These are phyloP conservation scores for Tricholaema leucomelas DNA, from an alignment of 2,113 vertebrate genomes.

Conservation along the genomic window DNA sequence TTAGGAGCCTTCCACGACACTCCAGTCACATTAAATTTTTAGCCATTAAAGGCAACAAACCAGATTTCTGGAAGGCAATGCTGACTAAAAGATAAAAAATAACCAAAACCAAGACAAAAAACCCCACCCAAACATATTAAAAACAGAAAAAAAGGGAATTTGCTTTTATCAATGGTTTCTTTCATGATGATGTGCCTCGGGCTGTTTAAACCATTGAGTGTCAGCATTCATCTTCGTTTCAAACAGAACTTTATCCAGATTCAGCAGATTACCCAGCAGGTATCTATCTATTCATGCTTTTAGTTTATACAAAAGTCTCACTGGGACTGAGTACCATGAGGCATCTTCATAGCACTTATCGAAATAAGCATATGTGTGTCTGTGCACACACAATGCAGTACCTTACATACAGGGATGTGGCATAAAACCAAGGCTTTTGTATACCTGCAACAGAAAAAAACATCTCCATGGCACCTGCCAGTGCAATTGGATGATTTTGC, in stretches of 20 bases:
- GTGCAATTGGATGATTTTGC: not conserved
- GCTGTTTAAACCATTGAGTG: not conserved
- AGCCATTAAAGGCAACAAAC: not conserved
- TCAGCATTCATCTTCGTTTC: not conserved
- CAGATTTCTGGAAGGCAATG: not conserved
- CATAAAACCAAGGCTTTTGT: not conserved
- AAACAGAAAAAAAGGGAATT: not conserved
- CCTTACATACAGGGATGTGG: not conserved
- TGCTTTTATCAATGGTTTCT: not conserved
- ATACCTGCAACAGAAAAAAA: not conserved
- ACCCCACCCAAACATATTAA: too few relatives aligned
- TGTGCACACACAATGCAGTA: not conserved
- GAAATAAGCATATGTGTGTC: not conserved
- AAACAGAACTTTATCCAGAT: not conserved
- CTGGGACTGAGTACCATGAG: not conserved
- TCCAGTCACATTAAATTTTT: not conserved
- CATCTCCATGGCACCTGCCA: not conserved
- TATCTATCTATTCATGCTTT: not conserved
- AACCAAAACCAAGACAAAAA: too few relatives aligned
- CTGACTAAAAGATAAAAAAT: not conserved
- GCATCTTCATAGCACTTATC: not conserved
- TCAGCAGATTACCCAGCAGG: not conserved
- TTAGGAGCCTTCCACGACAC: not conserved
- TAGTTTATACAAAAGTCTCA: not conserved
- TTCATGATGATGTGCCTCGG: not conserved